Base-by-base conservation (phyloP, 1,140 invertebrate species). In the Eurosta solidaginis region DNA sequence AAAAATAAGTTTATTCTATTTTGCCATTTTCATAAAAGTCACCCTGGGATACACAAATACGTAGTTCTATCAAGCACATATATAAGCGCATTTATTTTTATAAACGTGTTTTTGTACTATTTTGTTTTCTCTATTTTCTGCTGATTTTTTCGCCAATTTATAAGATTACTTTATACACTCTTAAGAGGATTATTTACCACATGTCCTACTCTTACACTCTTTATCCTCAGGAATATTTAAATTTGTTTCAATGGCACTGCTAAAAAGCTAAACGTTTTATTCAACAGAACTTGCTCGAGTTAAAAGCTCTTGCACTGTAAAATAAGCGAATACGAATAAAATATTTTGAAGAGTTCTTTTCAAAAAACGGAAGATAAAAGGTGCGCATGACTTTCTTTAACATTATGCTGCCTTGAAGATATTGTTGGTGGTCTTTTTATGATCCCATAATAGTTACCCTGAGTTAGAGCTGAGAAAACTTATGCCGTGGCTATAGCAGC, bases 81-180 rank as follows among this genome's bases (percentile, higher is more conserved):
- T 10, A 22, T 17, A 20, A 33, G 1, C 22, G 33, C 10, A 68
- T 20, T 0, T 22, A 68, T 40, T 0, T 10, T n/a, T 40, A 27
- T 20, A 22, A 2, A 20, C 7, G 10, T 36, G 17, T 63, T 17
- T 63, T 17, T 17, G 22, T 33, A 4, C 33, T 40, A n/a, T n/a
- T n/a, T n/a, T n/a, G n/a, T n/a, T 22, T 17, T 52, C 20, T 52
- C 25, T 52, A 27, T 52, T 52, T 52, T 4, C 49, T 52, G 9
- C 5, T 68, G 59, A 68, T 68, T 68, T 40, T 42, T 17, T 10
- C 40, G 59, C 59, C n/a, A n/a, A 40, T 68, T 68, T 68, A 68
- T 68, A 17, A 33, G 59, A 68, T 68, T 68, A 68, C 59, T 68
- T 68, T 68, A 20, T 68, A 68, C 59, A 68, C 59, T 33, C 59